Conservation (phyloP, 2,797 vertebrate genomes). For the Rhabdophis nuchalis region DNA sequence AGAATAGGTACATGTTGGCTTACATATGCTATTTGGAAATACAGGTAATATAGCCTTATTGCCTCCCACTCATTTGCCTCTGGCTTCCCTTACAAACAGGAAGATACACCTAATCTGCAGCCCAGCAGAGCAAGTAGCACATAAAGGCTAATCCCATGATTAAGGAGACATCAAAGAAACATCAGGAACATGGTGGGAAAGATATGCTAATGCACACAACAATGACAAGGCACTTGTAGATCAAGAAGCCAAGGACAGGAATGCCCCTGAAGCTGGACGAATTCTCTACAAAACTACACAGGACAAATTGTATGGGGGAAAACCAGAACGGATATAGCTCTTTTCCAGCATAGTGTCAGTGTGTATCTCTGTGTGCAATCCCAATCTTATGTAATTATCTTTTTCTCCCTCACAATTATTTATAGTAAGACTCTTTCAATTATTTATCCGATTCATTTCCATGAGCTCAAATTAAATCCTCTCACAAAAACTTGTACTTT, state of each 20-base stretch:
- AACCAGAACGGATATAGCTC: neutral
- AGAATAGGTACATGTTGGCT: neutral
- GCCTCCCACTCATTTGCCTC: neutral
- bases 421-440: neutral
- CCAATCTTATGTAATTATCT: neutral
- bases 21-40: neutral
- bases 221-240: neutral
- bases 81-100: neutral
- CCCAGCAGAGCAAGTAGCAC: neutral
- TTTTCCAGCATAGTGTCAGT: neutral
- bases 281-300: slow-evolving; percentile 25
- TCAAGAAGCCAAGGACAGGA: neutral
- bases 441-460: neutral
- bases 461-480: neutral
- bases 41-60: neutral
- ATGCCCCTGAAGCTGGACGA: neutral
- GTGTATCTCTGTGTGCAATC: neutral
- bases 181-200: neutral
- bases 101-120: neutral
- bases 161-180: neutral
- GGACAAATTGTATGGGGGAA: neutral
- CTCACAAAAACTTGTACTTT: neutral
- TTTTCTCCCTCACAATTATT: neutral
- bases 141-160: neutral
- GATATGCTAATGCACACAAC: neutral